Conservation (phyloP, 2,888 invertebrate genomes). For the Polydrusus pterygomalis region DNA sequence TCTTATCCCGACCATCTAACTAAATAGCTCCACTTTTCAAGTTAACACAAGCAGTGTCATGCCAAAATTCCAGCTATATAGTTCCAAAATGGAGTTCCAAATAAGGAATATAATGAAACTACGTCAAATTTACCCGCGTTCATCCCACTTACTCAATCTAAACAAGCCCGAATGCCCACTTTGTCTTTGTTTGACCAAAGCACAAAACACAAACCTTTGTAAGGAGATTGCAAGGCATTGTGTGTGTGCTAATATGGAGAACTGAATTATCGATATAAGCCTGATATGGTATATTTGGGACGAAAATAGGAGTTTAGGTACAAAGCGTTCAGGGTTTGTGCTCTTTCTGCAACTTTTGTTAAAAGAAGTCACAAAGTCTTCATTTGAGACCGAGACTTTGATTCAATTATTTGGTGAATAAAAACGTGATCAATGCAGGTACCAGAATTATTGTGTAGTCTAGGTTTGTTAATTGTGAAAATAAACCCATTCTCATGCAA, state of each 20-base stretch:
- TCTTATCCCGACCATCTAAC: neutral
- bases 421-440: too few species aligned
- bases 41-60: neutral
- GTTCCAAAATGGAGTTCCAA: neutral
- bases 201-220: constrained; percentile 66
- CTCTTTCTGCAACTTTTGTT: too few species aligned
- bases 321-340: too few species aligned
- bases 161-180: constrained; percentile 21
- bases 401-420: too few species aligned
- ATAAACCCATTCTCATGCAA: too few species aligned
- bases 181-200: constrained; percentile 41
- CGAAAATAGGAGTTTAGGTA: too few species aligned
- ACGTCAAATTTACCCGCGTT: constrained; percentile 16
- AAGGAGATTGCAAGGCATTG: constrained; percentile 67
- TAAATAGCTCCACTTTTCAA: neutral
- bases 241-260: constrained; percentile 43
- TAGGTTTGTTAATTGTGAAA: too few species aligned
- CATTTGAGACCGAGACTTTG: too few species aligned
- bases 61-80: neutral
- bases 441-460: too few species aligned
- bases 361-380: too few species aligned
- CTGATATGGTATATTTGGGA: too few species aligned
- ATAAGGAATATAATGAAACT: constrained; percentile 18
- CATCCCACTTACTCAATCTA: constrained; percentile 27
- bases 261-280: constrained; percentile 37